A percentile compares a stretch with the other conserved stretches of the same genome.
phyloP scores from a whole-genome alignment of 2,888 invertebrate genomes.

The Adelphocoris suturalis region DNA sequence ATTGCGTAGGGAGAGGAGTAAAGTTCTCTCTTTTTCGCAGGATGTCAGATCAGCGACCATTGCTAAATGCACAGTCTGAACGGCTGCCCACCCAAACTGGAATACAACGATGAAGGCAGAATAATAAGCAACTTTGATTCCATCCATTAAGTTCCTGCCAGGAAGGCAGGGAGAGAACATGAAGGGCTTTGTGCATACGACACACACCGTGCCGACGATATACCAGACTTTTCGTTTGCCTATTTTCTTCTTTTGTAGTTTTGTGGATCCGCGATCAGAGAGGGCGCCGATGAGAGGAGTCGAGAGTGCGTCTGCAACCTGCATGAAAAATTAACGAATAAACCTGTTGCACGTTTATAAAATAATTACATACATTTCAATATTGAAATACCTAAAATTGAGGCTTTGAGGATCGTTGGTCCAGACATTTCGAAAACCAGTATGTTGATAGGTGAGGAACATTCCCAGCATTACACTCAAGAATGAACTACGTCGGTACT shows the following conservation, averaged over 20 bases:
- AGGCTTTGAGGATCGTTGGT: no score
- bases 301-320: conserved; percentile 81
- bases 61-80: conserved; percentile 95
- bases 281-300: conserved; percentile 91
- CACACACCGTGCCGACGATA: conserved; percentile 82
- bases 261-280: conserved; percentile 81
- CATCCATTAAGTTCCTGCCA: conserved; percentile 80
- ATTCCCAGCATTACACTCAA: no score
- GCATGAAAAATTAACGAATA: no score
- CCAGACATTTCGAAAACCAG: no score
- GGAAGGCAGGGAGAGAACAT: conserved; percentile 89
- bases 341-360: no score
- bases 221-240: conserved; percentile 76
- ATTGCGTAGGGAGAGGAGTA: conserved; percentile 79
- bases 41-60: conserved; percentile 91
- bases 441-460: no score
- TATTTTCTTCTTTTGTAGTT: neutral
- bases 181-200: conserved; percentile 90
- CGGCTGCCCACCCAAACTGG: conserved; percentile 96
- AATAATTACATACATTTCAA: no score
- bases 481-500: no score
- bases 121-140: conserved; percentile 85
- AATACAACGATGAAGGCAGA: conserved; percentile 89
- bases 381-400: no score
- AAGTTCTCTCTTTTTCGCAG: conserved; percentile 85